A percentile compares a stretch with the other conserved stretches of the same genome.
phyloP scores from a whole-genome alignment of 23 tunicate genomes.

The Clavelina lepadiformis region DNA sequence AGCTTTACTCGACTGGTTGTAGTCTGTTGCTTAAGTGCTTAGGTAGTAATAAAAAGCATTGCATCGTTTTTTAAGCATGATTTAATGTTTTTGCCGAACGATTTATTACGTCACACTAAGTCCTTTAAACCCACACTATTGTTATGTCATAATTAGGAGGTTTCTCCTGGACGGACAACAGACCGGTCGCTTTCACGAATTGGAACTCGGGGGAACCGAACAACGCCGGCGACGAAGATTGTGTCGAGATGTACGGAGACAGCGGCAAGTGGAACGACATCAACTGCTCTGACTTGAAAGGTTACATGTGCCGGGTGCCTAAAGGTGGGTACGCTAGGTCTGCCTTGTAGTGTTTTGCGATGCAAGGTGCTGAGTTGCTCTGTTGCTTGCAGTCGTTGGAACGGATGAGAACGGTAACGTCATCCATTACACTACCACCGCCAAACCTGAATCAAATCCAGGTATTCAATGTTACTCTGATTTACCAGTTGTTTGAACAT shows the following conservation, averaged over 20 bases:
- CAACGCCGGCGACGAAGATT: constrained; percentile 63
- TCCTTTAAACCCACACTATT: too few relatives aligned
- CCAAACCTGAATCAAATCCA: too few relatives aligned
- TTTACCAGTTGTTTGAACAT: too few relatives aligned
- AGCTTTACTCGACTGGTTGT: too few relatives aligned
- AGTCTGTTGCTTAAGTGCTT: too few relatives aligned
- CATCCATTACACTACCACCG: constrained; percentile 53
- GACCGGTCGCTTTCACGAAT: constrained; percentile 74
- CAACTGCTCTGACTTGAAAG: constrained; percentile 29
- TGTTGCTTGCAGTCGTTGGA: constrained; percentile 30
- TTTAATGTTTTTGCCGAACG: too few relatives aligned
- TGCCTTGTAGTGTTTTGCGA: constrained; percentile 1
- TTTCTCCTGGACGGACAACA: constrained; percentile 76
- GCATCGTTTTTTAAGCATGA: too few relatives aligned
- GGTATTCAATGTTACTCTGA: too few relatives aligned
- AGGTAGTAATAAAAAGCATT: too few relatives aligned
- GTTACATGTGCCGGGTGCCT: constrained; percentile 86
- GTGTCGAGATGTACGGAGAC: constrained; percentile 80
- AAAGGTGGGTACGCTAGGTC: constrained; percentile 71
- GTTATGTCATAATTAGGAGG: constrained; percentile 49
- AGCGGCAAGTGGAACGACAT: constrained; percentile 88
- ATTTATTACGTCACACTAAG: too few relatives aligned
- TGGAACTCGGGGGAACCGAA: constrained; percentile 95
- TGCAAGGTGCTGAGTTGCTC: too few relatives aligned
- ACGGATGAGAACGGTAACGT: constrained; percentile 77